Conservation (phyloP, 2,888 invertebrate species). For the Heliconius hortense region DNA sequence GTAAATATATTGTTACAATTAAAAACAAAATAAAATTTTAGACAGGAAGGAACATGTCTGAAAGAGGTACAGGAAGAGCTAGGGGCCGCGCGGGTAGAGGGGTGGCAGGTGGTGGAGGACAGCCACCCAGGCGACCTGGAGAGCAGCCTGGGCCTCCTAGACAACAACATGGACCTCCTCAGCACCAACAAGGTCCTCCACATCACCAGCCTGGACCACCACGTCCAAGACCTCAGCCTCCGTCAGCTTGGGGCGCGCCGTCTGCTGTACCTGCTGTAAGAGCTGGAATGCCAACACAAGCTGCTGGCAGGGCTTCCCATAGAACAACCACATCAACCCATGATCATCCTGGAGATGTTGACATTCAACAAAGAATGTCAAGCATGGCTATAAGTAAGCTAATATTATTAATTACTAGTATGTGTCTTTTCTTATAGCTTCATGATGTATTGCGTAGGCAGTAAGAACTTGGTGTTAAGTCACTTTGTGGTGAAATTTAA, state of each 20-base stretch:
- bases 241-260: slow-evolving; percentile 70
- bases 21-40: background rate
- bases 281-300: slow-evolving; percentile 61
- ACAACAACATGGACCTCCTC: slow-evolving; percentile 63
- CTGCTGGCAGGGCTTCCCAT: slow-evolving; percentile 66
- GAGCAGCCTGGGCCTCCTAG: slow-evolving; percentile 45
- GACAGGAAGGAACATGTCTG: slow-evolving; percentile 54
- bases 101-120: slow-evolving; percentile 49
- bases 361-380: slow-evolving; percentile 68
- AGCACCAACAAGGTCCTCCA: slow-evolving; percentile 48
- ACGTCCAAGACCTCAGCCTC: slow-evolving; percentile 66
- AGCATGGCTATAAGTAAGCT: slow-evolving; percentile 55
- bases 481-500: no score
- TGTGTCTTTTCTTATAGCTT: no score
- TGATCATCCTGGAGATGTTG: slow-evolving; percentile 71
- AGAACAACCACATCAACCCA: slow-evolving; percentile 59
- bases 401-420: background rate
- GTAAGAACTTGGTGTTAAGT: no score
- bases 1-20: background rate
- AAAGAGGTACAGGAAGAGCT: slow-evolving; percentile 65
- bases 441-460: no score
- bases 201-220: slow-evolving; percentile 46
- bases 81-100: slow-evolving; percentile 56
- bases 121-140: slow-evolving; percentile 51
- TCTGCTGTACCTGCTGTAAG: slow-evolving; percentile 60